These are phyloP conservation scores for Perognathus longimembris DNA, from an alignment of 2,113 vertebrate species.

Conservation along the genomic window DNA sequence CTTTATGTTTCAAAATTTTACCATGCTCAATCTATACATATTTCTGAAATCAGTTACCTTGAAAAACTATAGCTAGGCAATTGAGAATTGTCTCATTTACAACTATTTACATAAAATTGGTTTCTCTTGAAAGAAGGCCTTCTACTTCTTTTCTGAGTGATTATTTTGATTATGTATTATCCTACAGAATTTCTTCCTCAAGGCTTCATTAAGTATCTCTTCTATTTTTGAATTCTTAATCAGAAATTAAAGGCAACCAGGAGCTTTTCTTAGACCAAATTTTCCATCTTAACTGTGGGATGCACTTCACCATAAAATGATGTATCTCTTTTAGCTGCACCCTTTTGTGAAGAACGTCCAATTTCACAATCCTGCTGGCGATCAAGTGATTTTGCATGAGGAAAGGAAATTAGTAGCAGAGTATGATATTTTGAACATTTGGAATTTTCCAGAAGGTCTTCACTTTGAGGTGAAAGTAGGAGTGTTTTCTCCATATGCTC, in stretches of 20 bases:
- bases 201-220: too few species aligned
- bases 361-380: background rate
- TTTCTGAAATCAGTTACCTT: too few species aligned
- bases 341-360: background rate
- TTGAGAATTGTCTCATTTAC: too few species aligned
- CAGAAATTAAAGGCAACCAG: background rate
- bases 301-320: background rate
- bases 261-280: background rate
- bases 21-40: too few species aligned
- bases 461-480: background rate
- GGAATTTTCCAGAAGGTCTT: background rate
- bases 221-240: background rate
- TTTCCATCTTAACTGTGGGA: background rate
- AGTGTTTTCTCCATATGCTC: background rate
- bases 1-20: too few species aligned
- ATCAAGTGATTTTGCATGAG: background rate
- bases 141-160: too few species aligned
- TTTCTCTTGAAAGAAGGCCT: too few species aligned
- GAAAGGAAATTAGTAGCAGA: background rate
- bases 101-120: too few species aligned
- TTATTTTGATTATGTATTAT: too few species aligned
- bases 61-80: too few species aligned
- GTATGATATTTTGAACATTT: background rate
- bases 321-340: background rate
- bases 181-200: too few species aligned